Percentiles rank a stretch among this genome's conserved stretches.
phyloP scores from a whole-genome alignment of 2,797 vertebrate species.

The Corythornis leucogaster region DNA sequence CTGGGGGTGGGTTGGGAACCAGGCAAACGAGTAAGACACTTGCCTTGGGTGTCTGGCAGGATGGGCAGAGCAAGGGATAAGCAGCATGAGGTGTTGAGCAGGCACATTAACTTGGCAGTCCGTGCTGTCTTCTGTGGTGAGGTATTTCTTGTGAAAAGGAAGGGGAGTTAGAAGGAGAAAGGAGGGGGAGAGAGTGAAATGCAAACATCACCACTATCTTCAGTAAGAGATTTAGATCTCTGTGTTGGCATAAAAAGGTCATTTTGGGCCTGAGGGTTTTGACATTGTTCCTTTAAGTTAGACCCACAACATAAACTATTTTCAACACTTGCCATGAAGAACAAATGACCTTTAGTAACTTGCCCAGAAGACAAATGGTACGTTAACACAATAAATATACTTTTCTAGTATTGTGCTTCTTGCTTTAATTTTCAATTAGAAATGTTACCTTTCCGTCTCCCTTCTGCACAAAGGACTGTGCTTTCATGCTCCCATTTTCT shows the following conservation, averaged over 20 bases:
- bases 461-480: neutral
- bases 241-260: conserved; percentile 79
- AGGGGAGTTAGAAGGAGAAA: neutral
- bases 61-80: neutral
- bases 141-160: conserved; percentile 23
- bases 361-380: conserved; percentile 80
- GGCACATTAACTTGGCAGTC: neutral
- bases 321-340: conserved; percentile 84
- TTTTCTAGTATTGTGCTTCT: conserved; percentile 50
- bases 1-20: neutral
- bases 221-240: conserved; percentile 75
- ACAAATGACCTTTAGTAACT: conserved; percentile 85
- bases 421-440: conserved; percentile 73
- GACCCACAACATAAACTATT: conserved; percentile 80
- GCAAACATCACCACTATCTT: conserved; percentile 64
- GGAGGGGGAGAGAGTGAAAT: conserved; percentile 33
- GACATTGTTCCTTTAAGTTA: conserved; percentile 85
- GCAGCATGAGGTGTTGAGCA: neutral
- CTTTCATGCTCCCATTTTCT: neutral
- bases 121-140: neutral
- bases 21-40: neutral
- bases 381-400: conserved; percentile 78
- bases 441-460: conserved; percentile 33
- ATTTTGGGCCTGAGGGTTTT: conserved; percentile 74
- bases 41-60: neutral